A percentile compares a stretch with the other conserved stretches of the same genome.
These are phyloP conservation scores for Coranthus polyacanthus DNA, from an alignment of 2,797 vertebrate genomes.

Conservation along the genomic window DNA sequence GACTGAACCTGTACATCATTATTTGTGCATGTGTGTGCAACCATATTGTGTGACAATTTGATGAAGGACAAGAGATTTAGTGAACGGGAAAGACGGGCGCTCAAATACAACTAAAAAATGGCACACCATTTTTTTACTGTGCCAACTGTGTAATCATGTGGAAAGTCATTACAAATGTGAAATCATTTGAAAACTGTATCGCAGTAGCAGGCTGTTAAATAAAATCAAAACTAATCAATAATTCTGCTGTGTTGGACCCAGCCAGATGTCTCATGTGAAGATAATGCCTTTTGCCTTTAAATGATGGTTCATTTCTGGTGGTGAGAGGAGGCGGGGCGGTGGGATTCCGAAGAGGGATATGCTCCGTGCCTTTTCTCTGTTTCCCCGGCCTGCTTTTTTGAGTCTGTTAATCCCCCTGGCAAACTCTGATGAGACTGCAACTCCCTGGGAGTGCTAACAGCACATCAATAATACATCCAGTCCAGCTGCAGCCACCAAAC, in stretches of 20 bases:
- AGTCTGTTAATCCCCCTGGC: conserved; percentile 80
- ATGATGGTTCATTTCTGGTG: conserved; percentile 45
- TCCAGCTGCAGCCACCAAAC: conserved; percentile 76
- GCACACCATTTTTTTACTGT: conserved; percentile 17
- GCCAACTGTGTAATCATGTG: conserved; percentile 50
- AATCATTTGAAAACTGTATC: conserved; percentile 46
- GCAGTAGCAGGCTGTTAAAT: conserved; percentile 35
- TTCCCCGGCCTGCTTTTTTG: conserved; percentile 73
- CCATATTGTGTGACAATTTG: neutral
- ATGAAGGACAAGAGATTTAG: conserved; percentile 9
- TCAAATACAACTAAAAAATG: conserved; percentile 9
- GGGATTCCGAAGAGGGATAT: conserved; percentile 53
- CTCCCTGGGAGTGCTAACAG: conserved; percentile 78
- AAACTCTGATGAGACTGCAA: conserved; percentile 82
- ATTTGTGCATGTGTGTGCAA: conserved; percentile 18
- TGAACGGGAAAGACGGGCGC: conserved; percentile 12
- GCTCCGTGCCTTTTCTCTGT: conserved; percentile 64
- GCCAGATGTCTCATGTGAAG: conserved; percentile 62
- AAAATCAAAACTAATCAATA: conserved; percentile 63
- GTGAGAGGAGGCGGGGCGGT: conserved; percentile 5
- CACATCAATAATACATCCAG: conserved; percentile 83
- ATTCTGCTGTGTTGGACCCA: conserved; percentile 29
- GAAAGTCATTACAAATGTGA: conserved; percentile 54
- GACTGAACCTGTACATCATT: conserved; percentile 34
- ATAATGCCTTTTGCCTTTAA: conserved; percentile 52